Conservation (phyloP, 2,113 vertebrate genomes). For the Cephalophus harveyi region DNA sequence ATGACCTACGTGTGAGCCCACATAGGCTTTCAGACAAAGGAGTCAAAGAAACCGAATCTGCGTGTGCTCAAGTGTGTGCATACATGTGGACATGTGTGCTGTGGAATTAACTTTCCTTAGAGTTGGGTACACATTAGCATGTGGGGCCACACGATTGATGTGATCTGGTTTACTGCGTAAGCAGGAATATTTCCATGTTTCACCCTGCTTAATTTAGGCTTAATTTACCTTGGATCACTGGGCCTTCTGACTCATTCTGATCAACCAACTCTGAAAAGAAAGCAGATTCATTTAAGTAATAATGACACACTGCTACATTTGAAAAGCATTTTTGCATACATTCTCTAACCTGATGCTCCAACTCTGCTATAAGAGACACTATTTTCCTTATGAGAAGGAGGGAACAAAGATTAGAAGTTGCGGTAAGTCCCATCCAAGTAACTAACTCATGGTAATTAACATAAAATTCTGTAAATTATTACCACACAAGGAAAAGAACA, state of each 20-base stretch:
- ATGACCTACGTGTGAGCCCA: not conserved
- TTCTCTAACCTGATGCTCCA: not conserved
- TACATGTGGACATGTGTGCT: not conserved
- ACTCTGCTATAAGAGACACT: not conserved
- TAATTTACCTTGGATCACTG: conserved; percentile 75
- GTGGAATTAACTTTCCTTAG: not conserved
- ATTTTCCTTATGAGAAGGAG: not conserved
- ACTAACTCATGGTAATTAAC: not conserved
- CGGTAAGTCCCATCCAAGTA: not conserved
- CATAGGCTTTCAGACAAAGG: not conserved
- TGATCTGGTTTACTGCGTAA: too few species aligned
- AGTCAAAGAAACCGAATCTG: not conserved
- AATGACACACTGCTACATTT: not conserved
- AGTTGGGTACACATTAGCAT: not conserved
- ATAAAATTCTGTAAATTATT: not conserved
- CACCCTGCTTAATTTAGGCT: conserved; percentile 33
- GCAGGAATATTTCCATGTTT: not conserved
- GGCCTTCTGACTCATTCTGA: conserved; percentile 73
- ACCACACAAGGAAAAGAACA: not conserved
- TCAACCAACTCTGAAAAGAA: conserved; percentile 77
- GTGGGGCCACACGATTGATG: not conserved
- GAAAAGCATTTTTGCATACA: not conserved
- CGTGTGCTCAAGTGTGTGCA: rapidly evolving
- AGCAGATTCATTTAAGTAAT: not conserved
- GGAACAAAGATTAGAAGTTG: not conserved